Evolutionary conservation across 2,113 vertebrate species (phyloP).

Genomic region (Apus apus): DNA sequence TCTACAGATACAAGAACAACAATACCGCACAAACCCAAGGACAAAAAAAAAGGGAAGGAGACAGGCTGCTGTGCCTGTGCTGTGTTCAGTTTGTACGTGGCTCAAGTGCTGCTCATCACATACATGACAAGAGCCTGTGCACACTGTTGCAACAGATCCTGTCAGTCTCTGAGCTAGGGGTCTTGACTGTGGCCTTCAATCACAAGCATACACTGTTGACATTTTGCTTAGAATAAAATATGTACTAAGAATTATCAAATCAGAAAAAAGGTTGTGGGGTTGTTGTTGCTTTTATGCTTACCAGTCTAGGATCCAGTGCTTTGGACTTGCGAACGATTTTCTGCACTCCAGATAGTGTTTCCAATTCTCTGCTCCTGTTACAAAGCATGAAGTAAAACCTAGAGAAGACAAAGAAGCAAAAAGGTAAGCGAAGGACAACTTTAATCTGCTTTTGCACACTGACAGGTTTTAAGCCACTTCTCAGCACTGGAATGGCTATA

Average conservation of each 20-base stretch:
- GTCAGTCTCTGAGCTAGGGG: not conserved
- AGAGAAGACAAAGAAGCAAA: not conserved
- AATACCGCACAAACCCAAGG: not conserved
- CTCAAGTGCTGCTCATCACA: not conserved
- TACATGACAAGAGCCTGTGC: not conserved
- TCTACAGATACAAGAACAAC: not conserved
- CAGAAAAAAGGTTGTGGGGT: rapidly evolving
- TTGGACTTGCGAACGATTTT: not conserved
- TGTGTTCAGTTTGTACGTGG: not conserved
- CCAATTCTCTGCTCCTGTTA: not conserved
- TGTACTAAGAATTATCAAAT: not conserved
- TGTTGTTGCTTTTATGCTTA: not conserved
- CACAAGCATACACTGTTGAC: not conserved
- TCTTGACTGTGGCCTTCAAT: not conserved
- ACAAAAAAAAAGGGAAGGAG: not conserved
- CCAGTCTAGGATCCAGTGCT: not conserved
- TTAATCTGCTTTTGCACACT: not conserved
- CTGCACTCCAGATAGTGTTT: not conserved
- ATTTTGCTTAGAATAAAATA: not conserved
- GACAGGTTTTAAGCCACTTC: not conserved
- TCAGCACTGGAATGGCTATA: not conserved
- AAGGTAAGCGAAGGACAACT: not conserved
- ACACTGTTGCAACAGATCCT: not conserved
- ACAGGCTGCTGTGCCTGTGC: not conserved
- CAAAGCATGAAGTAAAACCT: not conserved